Evolutionary conservation across 2,113 vertebrate genomes (phyloP).

Genomic region (Zootoca vivipara): DNA sequence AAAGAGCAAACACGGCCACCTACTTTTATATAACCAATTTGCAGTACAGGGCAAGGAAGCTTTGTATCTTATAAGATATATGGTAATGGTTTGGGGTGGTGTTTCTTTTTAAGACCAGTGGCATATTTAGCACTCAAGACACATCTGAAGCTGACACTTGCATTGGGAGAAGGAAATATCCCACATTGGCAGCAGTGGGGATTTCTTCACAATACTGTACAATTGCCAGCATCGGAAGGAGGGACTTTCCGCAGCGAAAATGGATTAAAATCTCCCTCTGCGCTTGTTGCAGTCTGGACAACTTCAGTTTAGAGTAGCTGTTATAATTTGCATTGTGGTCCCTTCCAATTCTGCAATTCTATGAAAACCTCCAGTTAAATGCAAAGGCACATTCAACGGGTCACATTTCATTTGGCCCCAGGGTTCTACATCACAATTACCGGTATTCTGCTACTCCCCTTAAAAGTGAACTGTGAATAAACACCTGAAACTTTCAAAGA

Average conservation of each 20-base stretch:
- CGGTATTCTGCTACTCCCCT: background rate
- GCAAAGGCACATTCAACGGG: background rate
- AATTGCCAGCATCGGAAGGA: background rate
- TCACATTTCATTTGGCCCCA: background rate
- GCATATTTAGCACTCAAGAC: background rate
- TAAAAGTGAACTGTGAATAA: background rate
- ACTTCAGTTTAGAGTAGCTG: too few species aligned
- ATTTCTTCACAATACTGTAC: background rate
- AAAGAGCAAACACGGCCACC: background rate
- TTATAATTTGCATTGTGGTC: background rate
- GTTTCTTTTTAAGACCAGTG: too few species aligned
- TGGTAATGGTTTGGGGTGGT: too few species aligned
- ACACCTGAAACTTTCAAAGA: background rate
- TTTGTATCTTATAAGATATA: background rate
- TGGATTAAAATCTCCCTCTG: background rate
- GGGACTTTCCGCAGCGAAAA: background rate
- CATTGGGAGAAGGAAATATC: background rate
- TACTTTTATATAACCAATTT: background rate
- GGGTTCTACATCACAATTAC: background rate
- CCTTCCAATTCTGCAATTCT: too few species aligned
- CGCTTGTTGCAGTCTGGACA: background rate
- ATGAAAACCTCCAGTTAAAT: background rate
- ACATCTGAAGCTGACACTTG: background rate
- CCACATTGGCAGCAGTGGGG: background rate
- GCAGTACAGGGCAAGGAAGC: background rate